Evolutionary conservation across 2,113 vertebrate genomes (phyloP).

Genomic region (Microtus oregoni): DNA sequence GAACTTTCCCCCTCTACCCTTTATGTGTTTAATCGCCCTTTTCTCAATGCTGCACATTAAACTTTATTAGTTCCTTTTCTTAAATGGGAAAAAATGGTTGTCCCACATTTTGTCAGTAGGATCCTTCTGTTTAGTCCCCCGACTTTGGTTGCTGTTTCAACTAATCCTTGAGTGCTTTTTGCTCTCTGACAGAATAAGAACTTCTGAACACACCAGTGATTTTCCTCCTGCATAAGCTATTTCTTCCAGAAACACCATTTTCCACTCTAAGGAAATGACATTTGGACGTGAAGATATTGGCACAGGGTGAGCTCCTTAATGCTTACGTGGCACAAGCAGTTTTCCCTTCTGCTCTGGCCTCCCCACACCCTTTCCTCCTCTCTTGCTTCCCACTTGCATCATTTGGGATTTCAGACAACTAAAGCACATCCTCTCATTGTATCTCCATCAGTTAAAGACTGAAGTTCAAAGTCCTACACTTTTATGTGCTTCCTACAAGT

Average conservation of each 20-base stretch:
- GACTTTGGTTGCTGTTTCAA: background rate
- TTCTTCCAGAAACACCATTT: background rate
- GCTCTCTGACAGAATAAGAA: slow-evolving; percentile 1
- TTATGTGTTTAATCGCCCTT: background rate
- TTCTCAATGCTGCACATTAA: background rate
- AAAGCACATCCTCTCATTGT: background rate
- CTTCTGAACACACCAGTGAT: background rate
- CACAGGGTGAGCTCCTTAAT: background rate
- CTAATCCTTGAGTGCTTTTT: background rate
- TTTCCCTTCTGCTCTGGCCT: background rate
- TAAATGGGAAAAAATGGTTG: background rate
- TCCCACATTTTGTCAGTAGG: background rate
- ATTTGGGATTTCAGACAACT: slow-evolving; percentile 42
- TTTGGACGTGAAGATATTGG: slow-evolving; percentile 42
- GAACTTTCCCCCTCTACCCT: background rate
- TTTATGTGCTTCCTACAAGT: background rate
- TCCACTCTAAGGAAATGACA: background rate
- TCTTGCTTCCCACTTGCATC: background rate
- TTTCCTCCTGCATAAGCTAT: background rate
- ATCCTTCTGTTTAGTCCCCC: background rate
- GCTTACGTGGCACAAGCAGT: background rate
- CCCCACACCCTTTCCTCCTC: background rate
- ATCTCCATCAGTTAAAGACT: background rate
- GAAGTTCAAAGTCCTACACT: slow-evolving; percentile 28
- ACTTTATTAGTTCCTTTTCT: background rate